phyloP scores from a whole-genome alignment of 2,888 invertebrate genomes.

The Cerastoderma edule region DNA sequence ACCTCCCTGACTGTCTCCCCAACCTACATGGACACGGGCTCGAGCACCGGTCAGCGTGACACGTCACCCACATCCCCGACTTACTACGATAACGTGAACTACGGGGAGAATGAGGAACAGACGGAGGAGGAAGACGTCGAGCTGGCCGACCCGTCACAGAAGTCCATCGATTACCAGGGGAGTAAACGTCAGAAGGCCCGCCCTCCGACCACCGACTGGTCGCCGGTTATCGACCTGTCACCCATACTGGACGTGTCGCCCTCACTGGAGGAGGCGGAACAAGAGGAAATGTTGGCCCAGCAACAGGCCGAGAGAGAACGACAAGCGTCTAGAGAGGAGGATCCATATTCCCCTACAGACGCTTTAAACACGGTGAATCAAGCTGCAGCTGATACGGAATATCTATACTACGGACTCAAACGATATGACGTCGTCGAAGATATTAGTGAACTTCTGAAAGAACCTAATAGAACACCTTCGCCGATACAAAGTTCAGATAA shows the following conservation, averaged over 20 bases:
- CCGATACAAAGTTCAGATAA: constrained; percentile 25
- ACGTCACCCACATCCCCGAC: constrained; percentile 78
- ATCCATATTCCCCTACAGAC: constrained; percentile 58
- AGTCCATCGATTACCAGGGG: constrained; percentile 81
- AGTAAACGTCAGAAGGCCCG: constrained; percentile 80
- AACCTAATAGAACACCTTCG: constrained; percentile 44
- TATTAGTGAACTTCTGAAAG: constrained; percentile 75
- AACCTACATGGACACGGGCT: constrained; percentile 72
- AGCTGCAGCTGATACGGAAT: constrained; percentile 59
- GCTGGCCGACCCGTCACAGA: constrained; percentile 80
- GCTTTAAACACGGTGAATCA: constrained; percentile 55
- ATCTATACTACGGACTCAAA: constrained; percentile 70
- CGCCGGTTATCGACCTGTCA: constrained; percentile 84
- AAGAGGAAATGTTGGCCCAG: constrained; percentile 81
- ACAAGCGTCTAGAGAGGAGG: constrained; percentile 72
- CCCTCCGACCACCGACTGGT: constrained; percentile 83
- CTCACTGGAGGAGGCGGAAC: constrained; percentile 83
- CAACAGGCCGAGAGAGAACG: constrained; percentile 76
- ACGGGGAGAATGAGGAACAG: constrained; percentile 60
- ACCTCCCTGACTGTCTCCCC: constrained; percentile 82
- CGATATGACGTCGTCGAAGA: constrained; percentile 80
- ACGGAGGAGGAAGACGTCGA: constrained; percentile 73
- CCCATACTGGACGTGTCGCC: constrained; percentile 85
- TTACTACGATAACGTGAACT: constrained; percentile 73
- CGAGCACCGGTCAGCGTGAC: constrained; percentile 69